Conservation (phyloP, 2,888 invertebrate genomes). For the Tupiocoris notatus region DNA sequence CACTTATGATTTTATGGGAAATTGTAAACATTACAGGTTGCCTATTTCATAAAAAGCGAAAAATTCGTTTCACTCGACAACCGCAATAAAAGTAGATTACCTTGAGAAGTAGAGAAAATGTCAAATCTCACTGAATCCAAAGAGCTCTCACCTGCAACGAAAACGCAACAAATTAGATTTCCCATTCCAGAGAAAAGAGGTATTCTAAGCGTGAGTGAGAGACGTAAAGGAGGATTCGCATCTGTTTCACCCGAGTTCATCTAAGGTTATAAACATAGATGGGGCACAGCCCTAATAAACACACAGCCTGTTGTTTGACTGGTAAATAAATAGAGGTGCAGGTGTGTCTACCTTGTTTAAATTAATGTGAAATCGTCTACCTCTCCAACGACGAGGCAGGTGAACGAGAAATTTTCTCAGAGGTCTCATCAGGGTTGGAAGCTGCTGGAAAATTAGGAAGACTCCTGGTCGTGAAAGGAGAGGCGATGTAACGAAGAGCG, state of each 20-base stretch:
- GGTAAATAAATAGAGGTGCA: constrained; percentile 10
- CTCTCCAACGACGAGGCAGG: background rate
- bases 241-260: background rate
- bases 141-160: too few species aligned
- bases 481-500: background rate
- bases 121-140: too few species aligned
- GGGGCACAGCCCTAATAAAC: background rate
- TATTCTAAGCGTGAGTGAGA: too few species aligned
- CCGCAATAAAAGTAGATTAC: too few species aligned
- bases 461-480: background rate
- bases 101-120: too few species aligned
- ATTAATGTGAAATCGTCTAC: constrained; percentile 18
- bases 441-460: background rate
- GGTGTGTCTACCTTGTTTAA: constrained; percentile 10
- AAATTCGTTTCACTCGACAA: too few species aligned
- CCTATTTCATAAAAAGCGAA: too few species aligned
- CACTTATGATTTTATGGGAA: too few species aligned
- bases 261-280: background rate
- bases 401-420: background rate
- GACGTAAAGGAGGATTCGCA: too few species aligned
- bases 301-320: background rate
- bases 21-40: too few species aligned
- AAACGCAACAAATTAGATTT: too few species aligned
- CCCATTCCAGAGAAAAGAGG: too few species aligned
- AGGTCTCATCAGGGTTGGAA: background rate